Percentiles rank a stretch among this genome's conserved stretches.
Conservation (phyloP, 2,113 vertebrate genomes). For the Larimichthys crocea region DNA sequence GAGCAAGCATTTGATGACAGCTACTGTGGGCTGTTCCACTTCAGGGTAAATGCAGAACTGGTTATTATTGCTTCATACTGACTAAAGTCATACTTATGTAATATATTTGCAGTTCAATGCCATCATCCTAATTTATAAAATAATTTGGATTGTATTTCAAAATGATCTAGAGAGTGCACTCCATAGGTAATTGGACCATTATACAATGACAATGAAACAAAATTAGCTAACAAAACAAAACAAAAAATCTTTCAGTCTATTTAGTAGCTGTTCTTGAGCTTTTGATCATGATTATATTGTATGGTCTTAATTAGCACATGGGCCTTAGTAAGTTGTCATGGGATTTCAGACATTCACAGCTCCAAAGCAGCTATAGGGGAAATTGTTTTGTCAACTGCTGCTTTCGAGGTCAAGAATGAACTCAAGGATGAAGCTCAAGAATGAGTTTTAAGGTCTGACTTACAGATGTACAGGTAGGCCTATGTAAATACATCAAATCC, state of each 20-base stretch:
- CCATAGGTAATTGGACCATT: neutral
- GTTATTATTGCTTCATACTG: neutral
- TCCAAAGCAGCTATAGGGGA: neutral
- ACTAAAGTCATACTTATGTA: neutral
- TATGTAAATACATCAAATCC: neutral
- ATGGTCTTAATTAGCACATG: neutral
- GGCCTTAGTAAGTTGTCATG: neutral
- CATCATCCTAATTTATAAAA: neutral
- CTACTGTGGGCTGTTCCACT: constrained; percentile 85
- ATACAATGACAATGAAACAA: neutral
- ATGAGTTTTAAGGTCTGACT: neutral
- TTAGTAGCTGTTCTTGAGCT: neutral
- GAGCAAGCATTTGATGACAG: constrained; percentile 71
- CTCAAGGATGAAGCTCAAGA: neutral
- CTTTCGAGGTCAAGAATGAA: neutral
- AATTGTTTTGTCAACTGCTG: neutral
- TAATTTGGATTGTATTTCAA: neutral
- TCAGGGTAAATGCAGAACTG: constrained; percentile 67
- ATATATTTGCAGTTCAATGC: neutral
- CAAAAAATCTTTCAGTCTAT: too few relatives aligned
- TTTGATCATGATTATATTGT: neutral
- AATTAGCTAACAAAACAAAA: neutral
- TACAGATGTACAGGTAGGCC: neutral
- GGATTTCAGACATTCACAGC: neutral
- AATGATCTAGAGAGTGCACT: neutral